Percentiles rank a stretch among this genome's conserved stretches.
Evolutionary conservation across 2,113 vertebrate species (phyloP).

Genomic region (Muscicapa adusta): DNA sequence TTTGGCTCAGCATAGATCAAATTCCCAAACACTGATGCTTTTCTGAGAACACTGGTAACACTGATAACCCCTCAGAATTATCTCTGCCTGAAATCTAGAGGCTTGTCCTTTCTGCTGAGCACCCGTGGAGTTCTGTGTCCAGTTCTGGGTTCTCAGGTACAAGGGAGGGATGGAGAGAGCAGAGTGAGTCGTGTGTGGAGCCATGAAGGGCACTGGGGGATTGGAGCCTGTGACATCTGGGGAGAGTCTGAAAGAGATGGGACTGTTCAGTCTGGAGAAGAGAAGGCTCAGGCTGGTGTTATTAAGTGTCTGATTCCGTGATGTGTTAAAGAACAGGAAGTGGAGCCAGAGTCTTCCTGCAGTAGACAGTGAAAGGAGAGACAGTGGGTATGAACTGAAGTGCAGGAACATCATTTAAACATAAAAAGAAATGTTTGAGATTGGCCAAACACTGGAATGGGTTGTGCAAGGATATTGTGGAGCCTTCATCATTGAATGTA

Average conservation of each 20-base stretch:
- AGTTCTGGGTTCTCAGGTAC: rapidly evolving
- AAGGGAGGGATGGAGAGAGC: background rate
- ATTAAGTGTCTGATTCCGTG: rapidly evolving
- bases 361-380: background rate
- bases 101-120: background rate
- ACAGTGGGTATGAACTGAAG: background rate
- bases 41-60: no score
- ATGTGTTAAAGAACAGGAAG: background rate
- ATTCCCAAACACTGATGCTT: no score
- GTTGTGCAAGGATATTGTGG: background rate
- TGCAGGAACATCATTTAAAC: background rate
- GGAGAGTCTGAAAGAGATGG: background rate
- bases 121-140: background rate
- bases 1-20: no score
- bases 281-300: background rate
- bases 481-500: background rate
- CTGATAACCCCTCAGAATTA: no score
- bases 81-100: no score
- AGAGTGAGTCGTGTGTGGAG: background rate
- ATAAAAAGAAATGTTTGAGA: background rate
- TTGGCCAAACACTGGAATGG: background rate
- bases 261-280: background rate
- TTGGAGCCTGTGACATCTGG: background rate
- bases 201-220: rapidly evolving
- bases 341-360: background rate